Percentiles rank a stretch among this genome's conserved stretches.
Evolutionary conservation across 2,113 vertebrate species (phyloP).

Genomic region (Ictalurus punctatus): DNA sequence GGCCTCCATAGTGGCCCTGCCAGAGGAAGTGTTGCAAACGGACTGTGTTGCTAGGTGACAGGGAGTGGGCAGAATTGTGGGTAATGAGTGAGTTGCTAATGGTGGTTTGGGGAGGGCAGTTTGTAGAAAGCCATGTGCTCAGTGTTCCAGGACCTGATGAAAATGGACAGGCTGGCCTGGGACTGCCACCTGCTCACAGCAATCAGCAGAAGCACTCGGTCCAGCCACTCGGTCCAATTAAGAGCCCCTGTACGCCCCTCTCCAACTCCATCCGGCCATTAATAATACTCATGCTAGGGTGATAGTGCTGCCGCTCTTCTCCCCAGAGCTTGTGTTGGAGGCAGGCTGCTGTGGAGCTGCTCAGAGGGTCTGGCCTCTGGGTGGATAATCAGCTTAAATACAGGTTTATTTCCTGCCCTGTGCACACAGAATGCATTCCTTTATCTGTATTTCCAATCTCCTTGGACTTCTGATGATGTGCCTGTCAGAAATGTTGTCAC

Average conservation of each 20-base stretch:
- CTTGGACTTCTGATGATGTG: slow-evolving; percentile 69
- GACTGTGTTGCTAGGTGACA: slow-evolving; percentile 69
- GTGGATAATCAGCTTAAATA: slow-evolving; percentile 82
- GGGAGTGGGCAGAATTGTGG: slow-evolving; percentile 62
- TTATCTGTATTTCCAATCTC: slow-evolving; percentile 77
- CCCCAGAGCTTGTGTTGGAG: slow-evolving; percentile 63
- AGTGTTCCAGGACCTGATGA: slow-evolving; percentile 78
- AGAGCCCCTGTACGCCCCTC: slow-evolving; percentile 71
- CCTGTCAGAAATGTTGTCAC: slow-evolving; percentile 73
- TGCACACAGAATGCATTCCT: slow-evolving; percentile 71
- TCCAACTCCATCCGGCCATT: slow-evolving; percentile 77
- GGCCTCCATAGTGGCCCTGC: slow-evolving; percentile 57
- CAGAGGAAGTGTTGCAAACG: slow-evolving; percentile 67
- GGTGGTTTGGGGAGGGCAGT: not conserved
- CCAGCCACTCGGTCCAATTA: slow-evolving; percentile 83
- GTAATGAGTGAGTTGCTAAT: slow-evolving; percentile 70
- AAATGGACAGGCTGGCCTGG: slow-evolving; percentile 76
- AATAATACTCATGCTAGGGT: slow-evolving; percentile 77
- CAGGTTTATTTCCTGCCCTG: slow-evolving; percentile 79
- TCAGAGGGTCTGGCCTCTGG: slow-evolving; percentile 74
- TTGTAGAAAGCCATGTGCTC: slow-evolving; percentile 74
- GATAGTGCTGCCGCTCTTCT: slow-evolving; percentile 74
- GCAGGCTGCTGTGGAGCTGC: slow-evolving; percentile 63
- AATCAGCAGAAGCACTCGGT: slow-evolving; percentile 77
- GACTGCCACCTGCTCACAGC: slow-evolving; percentile 78